Evolutionary conservation across 2,888 invertebrate species (phyloP).

Genomic region (Endotricha flammealis): DNA sequence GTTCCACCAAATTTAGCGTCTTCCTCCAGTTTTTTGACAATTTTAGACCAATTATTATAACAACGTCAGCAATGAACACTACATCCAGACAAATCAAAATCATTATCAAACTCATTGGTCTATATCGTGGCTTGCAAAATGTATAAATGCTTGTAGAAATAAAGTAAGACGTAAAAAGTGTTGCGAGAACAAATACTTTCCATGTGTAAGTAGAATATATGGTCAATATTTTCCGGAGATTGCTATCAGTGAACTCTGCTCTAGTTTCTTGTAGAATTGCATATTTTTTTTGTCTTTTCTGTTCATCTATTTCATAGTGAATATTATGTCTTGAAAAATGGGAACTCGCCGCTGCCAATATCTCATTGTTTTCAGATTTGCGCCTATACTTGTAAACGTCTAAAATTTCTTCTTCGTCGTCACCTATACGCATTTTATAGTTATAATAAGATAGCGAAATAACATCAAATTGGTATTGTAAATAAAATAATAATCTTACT

Average conservation of each 20-base stretch:
- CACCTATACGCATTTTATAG: slow-evolving; percentile 20
- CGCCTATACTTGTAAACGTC: slow-evolving; percentile 54
- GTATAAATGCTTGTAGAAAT: slow-evolving; percentile 61
- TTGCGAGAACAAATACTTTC: slow-evolving; percentile 53
- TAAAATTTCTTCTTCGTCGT: slow-evolving; percentile 27
- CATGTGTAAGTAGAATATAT: slow-evolving; percentile 58
- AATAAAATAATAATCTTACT: too few species aligned
- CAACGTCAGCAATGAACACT: slow-evolving; percentile 53
- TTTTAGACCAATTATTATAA: slow-evolving; percentile 55
- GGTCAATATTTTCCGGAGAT: slow-evolving; percentile 48
- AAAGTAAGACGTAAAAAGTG: slow-evolving; percentile 52
- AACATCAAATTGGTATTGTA: too few species aligned
- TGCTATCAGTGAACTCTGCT: slow-evolving; percentile 52
- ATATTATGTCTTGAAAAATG: slow-evolving; percentile 27
- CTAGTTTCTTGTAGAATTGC: slow-evolving; percentile 59
- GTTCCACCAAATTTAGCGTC: slow-evolving; percentile 65
- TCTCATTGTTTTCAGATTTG: slow-evolving; percentile 31
- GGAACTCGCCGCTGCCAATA: slow-evolving; percentile 23
- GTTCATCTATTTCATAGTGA: slow-evolving; percentile 35
- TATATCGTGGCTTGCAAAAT: slow-evolving; percentile 37
- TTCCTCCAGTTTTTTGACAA: slow-evolving; percentile 64
- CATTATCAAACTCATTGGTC: slow-evolving; percentile 46
- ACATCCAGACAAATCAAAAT: slow-evolving; percentile 49
- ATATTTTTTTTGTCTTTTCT: slow-evolving; percentile 49
- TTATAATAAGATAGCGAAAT: background rate